Evolutionary conservation across 2,888 invertebrate species (phyloP).

Genomic region (Lymantria monacha): DNA sequence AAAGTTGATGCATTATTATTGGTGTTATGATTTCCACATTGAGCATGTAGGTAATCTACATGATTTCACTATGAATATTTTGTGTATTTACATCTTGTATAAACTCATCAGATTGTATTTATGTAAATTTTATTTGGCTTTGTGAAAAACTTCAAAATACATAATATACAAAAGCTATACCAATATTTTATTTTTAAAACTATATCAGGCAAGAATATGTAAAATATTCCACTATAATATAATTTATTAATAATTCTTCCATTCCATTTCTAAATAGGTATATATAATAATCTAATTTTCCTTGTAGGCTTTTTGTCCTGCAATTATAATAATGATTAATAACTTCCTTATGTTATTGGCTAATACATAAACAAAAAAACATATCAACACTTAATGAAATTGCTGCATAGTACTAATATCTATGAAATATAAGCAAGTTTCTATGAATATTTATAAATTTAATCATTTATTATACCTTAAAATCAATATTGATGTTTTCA

Average conservation of each 20-base stretch:
- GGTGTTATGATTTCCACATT: constrained; percentile 54
- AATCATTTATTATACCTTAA: too few species aligned
- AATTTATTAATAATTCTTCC: too few species aligned
- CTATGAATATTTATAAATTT: too few species aligned
- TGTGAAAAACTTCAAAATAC: constrained; percentile 81
- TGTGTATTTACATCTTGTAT: constrained; percentile 78
- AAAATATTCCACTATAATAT: too few species aligned
- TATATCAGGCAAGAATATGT: background rate
- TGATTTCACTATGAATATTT: constrained; percentile 70
- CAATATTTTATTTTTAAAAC: constrained; percentile 67
- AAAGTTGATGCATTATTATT: constrained; percentile 59
- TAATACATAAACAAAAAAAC: too few species aligned
- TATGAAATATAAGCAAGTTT: too few species aligned
- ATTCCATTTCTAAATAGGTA: too few species aligned
- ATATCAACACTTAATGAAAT: too few species aligned
- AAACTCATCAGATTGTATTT: constrained; percentile 80
- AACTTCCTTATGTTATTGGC: background rate
- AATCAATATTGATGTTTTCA: too few species aligned
- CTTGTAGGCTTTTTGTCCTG: constrained; percentile 12
- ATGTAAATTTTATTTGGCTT: constrained; percentile 82
- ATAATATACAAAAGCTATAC: constrained; percentile 78
- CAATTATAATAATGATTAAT: background rate
- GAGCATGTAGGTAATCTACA: constrained; percentile 43
- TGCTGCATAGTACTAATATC: too few species aligned
- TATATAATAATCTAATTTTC: background rate